A percentile compares a stretch with the other conserved stretches of the same genome.
These are phyloP conservation scores for Fopius arisanus DNA, from an alignment of 1,140 invertebrate species.

Conservation along the genomic window DNA sequence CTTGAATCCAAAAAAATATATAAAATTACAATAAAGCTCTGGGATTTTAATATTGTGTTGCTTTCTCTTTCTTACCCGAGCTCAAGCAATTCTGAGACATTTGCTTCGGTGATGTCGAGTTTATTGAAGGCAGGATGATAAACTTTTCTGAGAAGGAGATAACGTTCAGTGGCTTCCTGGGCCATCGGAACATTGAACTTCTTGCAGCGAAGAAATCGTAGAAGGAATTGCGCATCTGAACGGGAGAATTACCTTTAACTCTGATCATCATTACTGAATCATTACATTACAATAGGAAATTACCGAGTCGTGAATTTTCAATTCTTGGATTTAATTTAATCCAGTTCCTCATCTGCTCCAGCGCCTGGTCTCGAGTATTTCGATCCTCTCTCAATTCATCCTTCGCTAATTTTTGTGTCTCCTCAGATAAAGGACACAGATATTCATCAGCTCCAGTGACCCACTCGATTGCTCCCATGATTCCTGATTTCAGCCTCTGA, in stretches of 20 bases:
- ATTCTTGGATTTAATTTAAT: slow-evolving; percentile 77
- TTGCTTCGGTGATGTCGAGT: slow-evolving; percentile 74
- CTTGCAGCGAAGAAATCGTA: slow-evolving; percentile 82
- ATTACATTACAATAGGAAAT: neutral
- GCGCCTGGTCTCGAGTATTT: slow-evolving; percentile 71
- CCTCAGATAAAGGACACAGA: slow-evolving; percentile 67
- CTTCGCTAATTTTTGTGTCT: slow-evolving; percentile 72
- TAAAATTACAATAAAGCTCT: neutral
- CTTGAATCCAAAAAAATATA: slow-evolving; percentile 46
- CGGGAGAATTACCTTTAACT: neutral
- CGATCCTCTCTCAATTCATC: slow-evolving; percentile 76
- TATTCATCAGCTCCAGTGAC: slow-evolving; percentile 71
- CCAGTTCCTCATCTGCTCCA: slow-evolving; percentile 75
- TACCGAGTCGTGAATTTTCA: slow-evolving; percentile 74
- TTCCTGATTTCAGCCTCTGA: neutral
- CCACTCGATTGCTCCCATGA: slow-evolving; percentile 57
- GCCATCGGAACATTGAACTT: slow-evolving; percentile 86
- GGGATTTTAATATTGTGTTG: neutral
- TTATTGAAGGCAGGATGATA: slow-evolving; percentile 75
- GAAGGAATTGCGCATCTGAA: slow-evolving; percentile 76
- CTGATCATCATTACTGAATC: neutral
- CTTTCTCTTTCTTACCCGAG: slow-evolving; percentile 67
- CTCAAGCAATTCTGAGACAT: slow-evolving; percentile 75
- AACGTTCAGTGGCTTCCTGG: slow-evolving; percentile 82
- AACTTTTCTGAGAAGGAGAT: slow-evolving; percentile 80